These are phyloP conservation scores for Anguilla pacifica DNA, from an alignment of 2,797 vertebrate species.

Conservation along the genomic window DNA sequence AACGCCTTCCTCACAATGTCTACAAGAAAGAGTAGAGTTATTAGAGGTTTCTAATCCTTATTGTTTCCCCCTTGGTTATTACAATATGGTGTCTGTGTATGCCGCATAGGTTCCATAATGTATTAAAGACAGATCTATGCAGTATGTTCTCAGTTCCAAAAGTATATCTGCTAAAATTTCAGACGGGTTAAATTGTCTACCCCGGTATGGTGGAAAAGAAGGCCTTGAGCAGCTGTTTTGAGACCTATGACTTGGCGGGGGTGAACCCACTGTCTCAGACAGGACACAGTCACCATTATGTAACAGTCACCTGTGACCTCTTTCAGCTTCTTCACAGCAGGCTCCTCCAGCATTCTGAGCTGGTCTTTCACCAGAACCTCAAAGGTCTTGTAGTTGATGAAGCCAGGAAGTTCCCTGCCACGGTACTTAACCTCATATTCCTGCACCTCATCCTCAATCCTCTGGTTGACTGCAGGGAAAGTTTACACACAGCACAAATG, in stretches of 20 bases:
- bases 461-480: conserved; percentile 61
- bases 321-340: conserved; percentile 72
- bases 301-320: conserved; percentile 61
- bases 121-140: no score
- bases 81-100: not conserved
- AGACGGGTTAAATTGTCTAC: no score
- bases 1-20: conserved; percentile 71
- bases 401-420: conserved; percentile 82
- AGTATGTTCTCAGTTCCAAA: not conserved
- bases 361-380: conserved; percentile 78
- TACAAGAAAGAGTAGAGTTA: conserved; percentile 47
- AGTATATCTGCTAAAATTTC: not conserved
- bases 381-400: conserved; percentile 83
- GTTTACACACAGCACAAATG: not conserved
- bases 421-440: conserved; percentile 73
- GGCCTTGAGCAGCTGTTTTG: not conserved
- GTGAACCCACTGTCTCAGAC: not conserved
- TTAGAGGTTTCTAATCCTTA: no score
- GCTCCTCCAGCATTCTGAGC: conserved; percentile 74
- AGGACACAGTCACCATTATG: not conserved
- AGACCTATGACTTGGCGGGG: no score
- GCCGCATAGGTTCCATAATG: no score
- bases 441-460: conserved; percentile 45
- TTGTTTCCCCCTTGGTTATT: not conserved
- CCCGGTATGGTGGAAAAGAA: not conserved